These are phyloP conservation scores for Trididemnum nubilum DNA, from an alignment of 23 tunicate genomes.

Conservation along the genomic window DNA sequence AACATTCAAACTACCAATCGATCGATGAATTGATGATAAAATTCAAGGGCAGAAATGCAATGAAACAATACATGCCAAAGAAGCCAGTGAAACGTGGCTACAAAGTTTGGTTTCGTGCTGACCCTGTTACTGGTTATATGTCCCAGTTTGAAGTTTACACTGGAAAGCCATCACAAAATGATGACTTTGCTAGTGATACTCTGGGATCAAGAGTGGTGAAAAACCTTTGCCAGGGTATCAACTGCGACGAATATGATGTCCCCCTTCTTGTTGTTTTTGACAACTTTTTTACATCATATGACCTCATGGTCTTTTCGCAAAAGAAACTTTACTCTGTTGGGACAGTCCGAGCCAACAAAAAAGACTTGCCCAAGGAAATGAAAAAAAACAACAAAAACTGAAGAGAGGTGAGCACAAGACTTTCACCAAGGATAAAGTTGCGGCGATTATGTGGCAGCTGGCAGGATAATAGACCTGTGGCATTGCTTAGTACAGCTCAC, in stretches of 20 bases:
- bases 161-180: constrained; percentile 1
- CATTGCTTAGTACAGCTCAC: constrained; percentile 10
- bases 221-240: constrained; percentile 4
- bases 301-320: neutral
- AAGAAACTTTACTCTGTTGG: constrained; percentile 11
- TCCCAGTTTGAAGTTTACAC: constrained; percentile 35
- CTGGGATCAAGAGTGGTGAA: constrained; percentile 5
- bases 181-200: neutral
- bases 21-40: constrained; percentile 29
- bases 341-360: constrained; percentile 12
- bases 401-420: constrained; percentile 12
- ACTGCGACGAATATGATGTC: neutral
- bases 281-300: constrained; percentile 10
- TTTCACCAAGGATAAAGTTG: constrained; percentile 1
- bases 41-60: constrained; percentile 15
- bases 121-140: constrained; percentile 22
- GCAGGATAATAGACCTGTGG: constrained; percentile 30
- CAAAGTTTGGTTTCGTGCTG: constrained; percentile 38
- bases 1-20: neutral
- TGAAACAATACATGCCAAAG: constrained; percentile 28
- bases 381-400: neutral
- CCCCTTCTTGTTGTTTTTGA: constrained; percentile 14
- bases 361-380: constrained; percentile 4
- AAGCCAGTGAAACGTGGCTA: constrained; percentile 12
- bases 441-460: neutral